Conservation (phyloP, 2,113 vertebrate genomes). For the Sander vitreus region DNA sequence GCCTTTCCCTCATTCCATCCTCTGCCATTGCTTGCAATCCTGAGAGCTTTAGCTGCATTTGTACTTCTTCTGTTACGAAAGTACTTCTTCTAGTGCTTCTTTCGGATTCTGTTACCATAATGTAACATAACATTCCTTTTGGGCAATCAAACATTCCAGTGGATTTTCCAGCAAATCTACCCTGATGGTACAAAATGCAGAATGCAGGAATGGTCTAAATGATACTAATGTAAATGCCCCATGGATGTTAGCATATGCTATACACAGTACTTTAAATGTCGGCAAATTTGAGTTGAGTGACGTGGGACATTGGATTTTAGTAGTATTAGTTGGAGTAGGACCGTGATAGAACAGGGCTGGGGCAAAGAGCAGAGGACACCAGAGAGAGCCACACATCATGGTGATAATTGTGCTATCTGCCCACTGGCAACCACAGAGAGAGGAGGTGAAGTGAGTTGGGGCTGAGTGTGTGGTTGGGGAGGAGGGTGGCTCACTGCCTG, state of each 20-base stretch:
- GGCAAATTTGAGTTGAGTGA: neutral
- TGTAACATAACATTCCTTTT: neutral
- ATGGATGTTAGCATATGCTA: neutral
- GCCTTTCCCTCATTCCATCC: neutral
- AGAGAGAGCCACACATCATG: conserved; percentile 75
- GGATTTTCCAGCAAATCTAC: neutral
- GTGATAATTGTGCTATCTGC: conserved; percentile 69
- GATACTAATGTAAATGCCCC: neutral
- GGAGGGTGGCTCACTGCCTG: conserved; percentile 29
- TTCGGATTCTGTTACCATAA: neutral
- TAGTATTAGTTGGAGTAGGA: conserved; percentile 9
- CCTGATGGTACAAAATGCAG: neutral
- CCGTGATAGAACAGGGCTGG: conserved; percentile 42
- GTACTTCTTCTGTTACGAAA: no score
- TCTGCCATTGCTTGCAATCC: neutral
- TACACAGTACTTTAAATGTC: neutral
- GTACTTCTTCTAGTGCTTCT: no score
- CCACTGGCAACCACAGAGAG: conserved; percentile 49
- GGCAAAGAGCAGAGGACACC: conserved; percentile 64
- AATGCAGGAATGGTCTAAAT: neutral
- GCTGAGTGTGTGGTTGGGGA: conserved; percentile 2
- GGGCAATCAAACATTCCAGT: neutral
- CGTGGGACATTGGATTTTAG: neutral
- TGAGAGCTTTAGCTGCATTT: neutral
- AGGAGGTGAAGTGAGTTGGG: neutral